These are phyloP conservation scores for Coturnix japonica DNA, from an alignment of 2,113 vertebrate species.

Conservation along the genomic window DNA sequence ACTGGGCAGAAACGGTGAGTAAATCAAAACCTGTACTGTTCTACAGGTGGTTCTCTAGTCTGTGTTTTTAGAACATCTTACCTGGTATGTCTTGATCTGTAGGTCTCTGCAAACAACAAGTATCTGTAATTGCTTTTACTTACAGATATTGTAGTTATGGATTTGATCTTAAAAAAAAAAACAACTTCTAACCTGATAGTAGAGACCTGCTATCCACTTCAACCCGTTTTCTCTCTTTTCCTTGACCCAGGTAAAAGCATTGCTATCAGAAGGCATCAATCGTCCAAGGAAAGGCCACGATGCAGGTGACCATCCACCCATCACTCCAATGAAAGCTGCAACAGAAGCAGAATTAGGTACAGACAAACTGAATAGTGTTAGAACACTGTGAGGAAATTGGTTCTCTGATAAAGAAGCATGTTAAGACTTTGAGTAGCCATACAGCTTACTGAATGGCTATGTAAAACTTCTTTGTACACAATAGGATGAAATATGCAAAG, in stretches of 20 bases:
- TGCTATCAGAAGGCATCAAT: constrained; percentile 90
- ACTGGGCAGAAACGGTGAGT: constrained; percentile 91
- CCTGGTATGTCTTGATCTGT: not conserved
- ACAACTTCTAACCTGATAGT: not conserved
- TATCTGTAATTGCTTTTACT: not conserved
- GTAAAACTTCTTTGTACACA: not conserved
- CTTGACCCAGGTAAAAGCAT: constrained; percentile 83
- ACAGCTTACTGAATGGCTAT: not conserved
- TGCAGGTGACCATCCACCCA: constrained; percentile 96
- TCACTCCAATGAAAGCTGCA: constrained; percentile 94
- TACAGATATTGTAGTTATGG: not conserved
- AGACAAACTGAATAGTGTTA: not conserved
- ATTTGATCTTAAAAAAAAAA: not conserved
- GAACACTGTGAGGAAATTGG: not conserved
- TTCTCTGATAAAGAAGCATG: not conserved
- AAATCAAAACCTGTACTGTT: not conserved
- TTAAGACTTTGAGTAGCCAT: not conserved
- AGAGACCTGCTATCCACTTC: not conserved
- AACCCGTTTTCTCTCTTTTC: not conserved
- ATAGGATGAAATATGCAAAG: not conserved
- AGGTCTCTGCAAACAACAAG: not conserved
- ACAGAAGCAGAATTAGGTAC: constrained; percentile 93
- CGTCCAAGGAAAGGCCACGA: constrained; percentile 92
- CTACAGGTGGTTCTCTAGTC: not conserved
- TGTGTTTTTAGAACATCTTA: not conserved